Evolutionary conservation across 1,140 invertebrate species (phyloP), one percentile per base, ranked within the genome.

Genomic region (Bombus haemorrhoidalis): DNA sequence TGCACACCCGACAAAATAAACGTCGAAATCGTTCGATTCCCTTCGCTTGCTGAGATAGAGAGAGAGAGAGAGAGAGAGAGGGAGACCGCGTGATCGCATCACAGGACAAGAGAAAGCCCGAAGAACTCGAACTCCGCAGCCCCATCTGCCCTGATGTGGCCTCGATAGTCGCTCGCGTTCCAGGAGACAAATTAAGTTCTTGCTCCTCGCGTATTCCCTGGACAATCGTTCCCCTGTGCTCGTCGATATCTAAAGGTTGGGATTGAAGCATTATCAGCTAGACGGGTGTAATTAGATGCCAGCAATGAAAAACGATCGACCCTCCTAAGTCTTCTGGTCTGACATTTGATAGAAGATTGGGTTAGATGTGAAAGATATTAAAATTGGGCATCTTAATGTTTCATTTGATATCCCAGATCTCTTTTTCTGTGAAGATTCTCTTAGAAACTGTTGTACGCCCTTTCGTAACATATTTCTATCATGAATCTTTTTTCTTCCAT

Each of bases 151-250:
- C 66, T 32, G 66, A 68, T 68, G 32, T 18, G 73, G 84, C 89
- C 59, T 62, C 90, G 90, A 94, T 94, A 93, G 77, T 32, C 39
- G 37, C 28, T 88, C 86, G 91, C 93, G 91, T 94, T 93, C 93
- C 91, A 90, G 83, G 90, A 93, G 93, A 94, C 92, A 93, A 94
- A 94, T 94, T 94, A 94, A 94, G 92, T 94, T 94, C 92, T 94
- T 94, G 92, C 91, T 88, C 87, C 85, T 90, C 91, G 37, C 43
- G 32, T 81, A 57, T 41, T 71, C 73, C 81, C 73, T 72, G 68
- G 78, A 43, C 68, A 68, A 85, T 64, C 68, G 47, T 72, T 72
- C 76, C 34, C 25, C 71, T 34, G 32, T 41, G 32, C n/a, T 59
- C 47, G 43, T 71, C 53, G 68, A 53, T 53, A 53, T 53, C 47